Base-by-base conservation (phyloP, 2,888 invertebrate genomes). In the Amphipyra tragopoginis region DNA sequence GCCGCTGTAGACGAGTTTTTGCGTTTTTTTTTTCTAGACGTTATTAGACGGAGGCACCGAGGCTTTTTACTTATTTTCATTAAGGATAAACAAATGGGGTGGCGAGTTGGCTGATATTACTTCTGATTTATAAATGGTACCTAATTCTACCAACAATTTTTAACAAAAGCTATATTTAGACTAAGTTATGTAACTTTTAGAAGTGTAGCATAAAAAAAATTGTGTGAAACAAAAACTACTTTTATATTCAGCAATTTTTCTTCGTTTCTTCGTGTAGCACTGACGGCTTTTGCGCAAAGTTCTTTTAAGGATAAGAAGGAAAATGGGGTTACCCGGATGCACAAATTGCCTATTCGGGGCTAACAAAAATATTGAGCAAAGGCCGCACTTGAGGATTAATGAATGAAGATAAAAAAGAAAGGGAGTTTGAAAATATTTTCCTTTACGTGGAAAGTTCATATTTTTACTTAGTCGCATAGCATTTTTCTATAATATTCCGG, bases 291-390 rank as follows among this genome's bases (percentile, higher is more conserved):
- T 34, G 8, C 9, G 11, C 6, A 54, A 71, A 47, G 8, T 51
- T 51, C 36, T 26, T 29, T 42, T 58, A 26, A 11, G n/a, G 38
- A 39, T n/a, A 53, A 14, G 21, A 2, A 57, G 29, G 58, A 65
- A 53, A 58, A 50, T 68, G 39, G 40, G 42, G 40, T 44, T 15
- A 45, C 54, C 44, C 74, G 74, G 53, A 71, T 74, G 62, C 62
- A 71, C 56, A 62, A 71, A 74, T 62, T 57, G 69, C 50, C 62
- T 62, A 56, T 71, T 71, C 47, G 43, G 38, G 13, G 45, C 47
- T 57, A 56, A 54, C 73, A 73, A 68, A 72, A 74, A 68, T 42
- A 54, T 59, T 48, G 47, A 44, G 56, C 44, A 40, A 74, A 43
- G 29, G 36, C 8, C 67, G 45, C 47, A 48, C 69, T 67, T 53